Conservation (phyloP, 2,113 vertebrate species). For the Nicator chloris region DNA sequence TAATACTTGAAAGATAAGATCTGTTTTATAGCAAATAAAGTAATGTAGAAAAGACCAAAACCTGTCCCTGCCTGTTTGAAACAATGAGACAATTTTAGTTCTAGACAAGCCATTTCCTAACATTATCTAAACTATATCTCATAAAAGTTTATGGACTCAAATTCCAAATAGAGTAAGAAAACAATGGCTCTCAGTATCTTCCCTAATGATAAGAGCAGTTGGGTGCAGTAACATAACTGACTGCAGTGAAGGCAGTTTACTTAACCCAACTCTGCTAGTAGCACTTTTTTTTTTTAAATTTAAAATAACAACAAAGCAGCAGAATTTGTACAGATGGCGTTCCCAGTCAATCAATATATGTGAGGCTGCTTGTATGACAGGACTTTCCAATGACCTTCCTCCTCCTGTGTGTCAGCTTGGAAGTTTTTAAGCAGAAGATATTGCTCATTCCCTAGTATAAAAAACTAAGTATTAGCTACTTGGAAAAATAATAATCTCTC, state of each 20-base stretch:
- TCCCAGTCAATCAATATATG: background rate
- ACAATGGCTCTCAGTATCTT: conserved; percentile 12
- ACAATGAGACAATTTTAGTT: conserved; percentile 60
- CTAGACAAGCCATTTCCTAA: conserved; percentile 51
- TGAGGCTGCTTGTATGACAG: background rate
- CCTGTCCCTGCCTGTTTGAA: conserved; percentile 33
- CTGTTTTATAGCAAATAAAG: conserved; percentile 10
- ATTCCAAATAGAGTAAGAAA: background rate
- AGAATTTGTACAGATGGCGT: background rate
- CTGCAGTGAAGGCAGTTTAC: background rate
- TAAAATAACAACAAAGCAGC: background rate
- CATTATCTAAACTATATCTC: conserved; percentile 57
- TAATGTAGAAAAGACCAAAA: conserved; percentile 13
- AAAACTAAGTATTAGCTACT: background rate
- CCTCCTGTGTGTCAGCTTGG: background rate
- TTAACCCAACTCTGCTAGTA: background rate
- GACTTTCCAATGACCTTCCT: background rate
- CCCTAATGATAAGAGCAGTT: background rate
- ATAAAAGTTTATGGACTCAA: conserved; percentile 52
- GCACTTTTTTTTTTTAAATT: no score
- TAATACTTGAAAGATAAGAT: conserved; percentile 23
- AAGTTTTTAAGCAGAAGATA: background rate
- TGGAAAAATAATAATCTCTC: background rate
- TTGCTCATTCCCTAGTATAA: background rate
- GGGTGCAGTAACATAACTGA: background rate